phyloP scores from a whole-genome alignment of 2,113 vertebrate species.

The Pungitius pungitius region DNA sequence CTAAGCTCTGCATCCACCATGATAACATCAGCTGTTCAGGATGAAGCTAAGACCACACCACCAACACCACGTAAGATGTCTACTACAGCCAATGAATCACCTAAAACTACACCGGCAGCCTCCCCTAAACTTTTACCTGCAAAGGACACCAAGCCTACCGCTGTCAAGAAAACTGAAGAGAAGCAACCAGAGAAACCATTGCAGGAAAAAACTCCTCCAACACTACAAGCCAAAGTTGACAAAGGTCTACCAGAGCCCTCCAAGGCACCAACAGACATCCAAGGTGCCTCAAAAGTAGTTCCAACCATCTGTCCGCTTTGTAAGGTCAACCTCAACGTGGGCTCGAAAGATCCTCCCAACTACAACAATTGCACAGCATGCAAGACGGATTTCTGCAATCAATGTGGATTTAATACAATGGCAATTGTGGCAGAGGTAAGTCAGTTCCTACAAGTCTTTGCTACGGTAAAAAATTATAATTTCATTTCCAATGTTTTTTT shows the following conservation, averaged over 20 bases:
- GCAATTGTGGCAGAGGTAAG: conserved; percentile 84
- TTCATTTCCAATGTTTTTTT: neutral
- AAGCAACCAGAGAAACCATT: conserved; percentile 70
- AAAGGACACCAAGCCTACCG: conserved; percentile 40
- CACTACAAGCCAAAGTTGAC: conserved; percentile 50
- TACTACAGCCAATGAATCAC: conserved; percentile 39
- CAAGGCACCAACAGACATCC: conserved; percentile 40
- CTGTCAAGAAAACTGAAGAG: conserved; percentile 59
- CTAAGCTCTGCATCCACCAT: conserved; percentile 81
- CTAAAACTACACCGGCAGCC: conserved; percentile 61
- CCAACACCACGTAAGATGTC: conserved; percentile 71
- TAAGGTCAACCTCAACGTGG: conserved; percentile 86
- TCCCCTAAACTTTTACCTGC: conserved; percentile 62
- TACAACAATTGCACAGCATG: conserved; percentile 92
- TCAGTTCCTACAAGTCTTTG: neutral
- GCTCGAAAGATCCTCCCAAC: conserved; percentile 85
- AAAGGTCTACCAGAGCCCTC: conserved; percentile 44
- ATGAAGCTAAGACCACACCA: conserved; percentile 73
- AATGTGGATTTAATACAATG: conserved; percentile 95
- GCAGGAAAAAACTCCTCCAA: conserved; percentile 59
- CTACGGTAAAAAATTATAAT: neutral
- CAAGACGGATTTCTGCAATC: conserved; percentile 89
- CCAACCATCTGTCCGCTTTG: conserved; percentile 86
- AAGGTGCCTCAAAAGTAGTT: conserved; percentile 50
- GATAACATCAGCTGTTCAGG: conserved; percentile 78